phyloP scores from a whole-genome alignment of 2,888 invertebrate genomes.

The Mycogona germanica region DNA sequence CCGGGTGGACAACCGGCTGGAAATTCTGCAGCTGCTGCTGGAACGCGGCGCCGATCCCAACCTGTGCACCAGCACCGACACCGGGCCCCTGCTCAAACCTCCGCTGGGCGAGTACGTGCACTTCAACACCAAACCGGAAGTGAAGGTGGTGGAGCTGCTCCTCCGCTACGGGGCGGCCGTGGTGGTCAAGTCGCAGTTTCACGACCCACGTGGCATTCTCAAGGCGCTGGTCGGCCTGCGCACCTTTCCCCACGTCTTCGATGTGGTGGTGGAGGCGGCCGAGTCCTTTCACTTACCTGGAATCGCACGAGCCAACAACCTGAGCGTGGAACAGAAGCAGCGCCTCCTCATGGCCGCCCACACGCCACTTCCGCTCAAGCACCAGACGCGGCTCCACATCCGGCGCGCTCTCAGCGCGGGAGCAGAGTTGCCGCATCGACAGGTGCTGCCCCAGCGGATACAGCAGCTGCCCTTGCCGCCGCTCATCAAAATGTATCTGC shows the following conservation, averaged over 20 bases:
- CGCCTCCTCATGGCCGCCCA: constrained; percentile 50
- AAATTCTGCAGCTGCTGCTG: constrained; percentile 32
- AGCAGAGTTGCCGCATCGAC: constrained; percentile 25
- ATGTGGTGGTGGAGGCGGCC: constrained; percentile 53
- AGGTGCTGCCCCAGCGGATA: constrained; percentile 43
- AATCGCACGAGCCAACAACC: constrained; percentile 55
- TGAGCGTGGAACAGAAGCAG: constrained; percentile 52
- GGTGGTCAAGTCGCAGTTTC: constrained; percentile 68
- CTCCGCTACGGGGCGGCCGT: constrained; percentile 66
- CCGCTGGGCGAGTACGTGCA: constrained; percentile 72
- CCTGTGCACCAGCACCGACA: constrained; percentile 57
- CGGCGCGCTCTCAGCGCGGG: constrained; percentile 45
- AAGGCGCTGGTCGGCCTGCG: constrained; percentile 59
- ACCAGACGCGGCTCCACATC: constrained; percentile 49
- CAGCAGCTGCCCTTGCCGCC: constrained; percentile 49
- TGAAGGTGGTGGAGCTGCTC: constrained; percentile 52
- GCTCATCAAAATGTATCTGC: constrained; percentile 51
- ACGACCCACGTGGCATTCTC: constrained; percentile 69
- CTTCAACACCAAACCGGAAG: constrained; percentile 53
- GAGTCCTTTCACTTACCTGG: constrained; percentile 66
- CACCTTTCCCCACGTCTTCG: constrained; percentile 42
- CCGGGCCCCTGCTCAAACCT: constrained; percentile 55
- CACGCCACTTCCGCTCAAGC: constrained; percentile 51
- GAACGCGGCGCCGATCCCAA: constrained; percentile 38
- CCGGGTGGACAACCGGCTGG: constrained; percentile 51